Conservation (phyloP, 2,888 invertebrate genomes). For the Gonocerus acuteangulatus region DNA sequence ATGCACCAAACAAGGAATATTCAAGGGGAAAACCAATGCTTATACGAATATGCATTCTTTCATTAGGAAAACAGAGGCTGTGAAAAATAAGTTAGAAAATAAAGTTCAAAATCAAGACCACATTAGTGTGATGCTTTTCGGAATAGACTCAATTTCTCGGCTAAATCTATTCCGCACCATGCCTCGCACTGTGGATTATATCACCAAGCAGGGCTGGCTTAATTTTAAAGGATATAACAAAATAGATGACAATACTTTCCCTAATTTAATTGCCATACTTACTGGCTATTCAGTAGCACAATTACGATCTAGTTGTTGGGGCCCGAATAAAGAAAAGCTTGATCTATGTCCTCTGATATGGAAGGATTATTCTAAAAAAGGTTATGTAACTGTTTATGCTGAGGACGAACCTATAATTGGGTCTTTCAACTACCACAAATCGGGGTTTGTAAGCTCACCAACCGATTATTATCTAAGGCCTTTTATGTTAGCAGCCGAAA, state of each 20-base stretch:
- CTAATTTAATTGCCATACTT: slow-evolving; percentile 76
- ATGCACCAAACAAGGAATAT: slow-evolving; percentile 28
- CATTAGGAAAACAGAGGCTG: slow-evolving; percentile 48
- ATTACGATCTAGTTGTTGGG: slow-evolving; percentile 35
- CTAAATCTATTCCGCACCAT: slow-evolving; percentile 68
- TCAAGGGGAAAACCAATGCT: slow-evolving; percentile 39
- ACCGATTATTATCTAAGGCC: slow-evolving; percentile 76
- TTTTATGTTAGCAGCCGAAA: slow-evolving; percentile 61
- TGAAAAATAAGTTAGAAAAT: slow-evolving; percentile 45
- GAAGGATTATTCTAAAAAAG: slow-evolving; percentile 58
- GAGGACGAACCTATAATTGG: slow-evolving; percentile 68
- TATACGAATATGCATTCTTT: slow-evolving; percentile 54
- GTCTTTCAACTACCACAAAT: slow-evolving; percentile 67
- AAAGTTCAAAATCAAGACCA: slow-evolving; percentile 15
- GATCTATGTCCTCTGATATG: slow-evolving; percentile 70
- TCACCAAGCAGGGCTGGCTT: slow-evolving; percentile 61
- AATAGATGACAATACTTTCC: slow-evolving; percentile 83
- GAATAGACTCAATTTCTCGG: slow-evolving; percentile 78
- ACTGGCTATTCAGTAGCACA: slow-evolving; percentile 53
- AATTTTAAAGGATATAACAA: slow-evolving; percentile 67
- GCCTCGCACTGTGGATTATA: slow-evolving; percentile 60
- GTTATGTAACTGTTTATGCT: slow-evolving; percentile 71
- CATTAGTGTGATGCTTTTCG: slow-evolving; percentile 66
- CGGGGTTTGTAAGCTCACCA: slow-evolving; percentile 64
- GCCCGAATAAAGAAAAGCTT: slow-evolving; percentile 44